phyloP scores from a whole-genome alignment of 2,797 vertebrate species.

The Ibycter americanus region DNA sequence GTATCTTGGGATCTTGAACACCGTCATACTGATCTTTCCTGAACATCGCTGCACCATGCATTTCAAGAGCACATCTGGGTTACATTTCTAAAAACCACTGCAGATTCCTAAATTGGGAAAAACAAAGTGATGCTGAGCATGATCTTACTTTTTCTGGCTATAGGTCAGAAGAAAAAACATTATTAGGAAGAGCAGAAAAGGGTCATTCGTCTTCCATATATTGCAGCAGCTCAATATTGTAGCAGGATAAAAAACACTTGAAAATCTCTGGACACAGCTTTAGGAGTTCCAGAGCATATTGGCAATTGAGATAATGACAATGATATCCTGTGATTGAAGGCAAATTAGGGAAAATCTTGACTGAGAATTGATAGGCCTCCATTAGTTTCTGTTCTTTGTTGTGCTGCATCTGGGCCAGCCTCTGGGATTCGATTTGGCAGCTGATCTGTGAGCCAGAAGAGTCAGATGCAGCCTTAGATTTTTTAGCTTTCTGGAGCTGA shows the following conservation, averaged over 20 bases:
- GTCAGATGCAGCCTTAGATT: background rate
- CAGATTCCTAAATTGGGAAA: background rate
- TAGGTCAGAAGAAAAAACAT: background rate
- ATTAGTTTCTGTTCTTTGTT: background rate
- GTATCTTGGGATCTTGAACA: background rate
- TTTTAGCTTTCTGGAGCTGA: conserved; percentile 10
- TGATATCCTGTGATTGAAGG: background rate
- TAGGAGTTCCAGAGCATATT: background rate
- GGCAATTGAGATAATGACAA: conserved; percentile 10
- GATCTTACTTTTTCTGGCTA: background rate
- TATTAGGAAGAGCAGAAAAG: conserved; percentile 23
- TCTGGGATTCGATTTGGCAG: conserved; percentile 10
- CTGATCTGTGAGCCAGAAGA: conserved; percentile 12
- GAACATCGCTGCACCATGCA: background rate
- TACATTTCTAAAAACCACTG: background rate
- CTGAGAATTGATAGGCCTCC: background rate
- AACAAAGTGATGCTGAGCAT: background rate
- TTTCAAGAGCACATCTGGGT: background rate
- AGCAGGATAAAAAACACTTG: conserved; percentile 2
- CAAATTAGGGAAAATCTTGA: conserved; percentile 24
- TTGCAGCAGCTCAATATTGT: background rate
- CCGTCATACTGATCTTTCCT: background rate
- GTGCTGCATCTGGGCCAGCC: background rate
- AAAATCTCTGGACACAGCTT: conserved; percentile 25
- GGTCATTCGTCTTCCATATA: background rate